These are phyloP conservation scores for Molorchus minor DNA, from an alignment of 2,888 invertebrate species.

Conservation along the genomic window DNA sequence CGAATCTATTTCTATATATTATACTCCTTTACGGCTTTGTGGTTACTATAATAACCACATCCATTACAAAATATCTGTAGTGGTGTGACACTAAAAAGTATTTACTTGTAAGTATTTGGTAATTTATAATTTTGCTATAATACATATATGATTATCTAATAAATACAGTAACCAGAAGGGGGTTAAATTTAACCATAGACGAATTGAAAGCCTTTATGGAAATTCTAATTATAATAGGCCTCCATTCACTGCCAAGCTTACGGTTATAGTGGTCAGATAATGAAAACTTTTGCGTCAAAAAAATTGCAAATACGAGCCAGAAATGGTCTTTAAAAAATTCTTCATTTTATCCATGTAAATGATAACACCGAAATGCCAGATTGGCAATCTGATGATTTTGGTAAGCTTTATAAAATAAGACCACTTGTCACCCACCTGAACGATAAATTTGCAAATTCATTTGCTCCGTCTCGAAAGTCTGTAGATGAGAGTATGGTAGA, in stretches of 20 bases:
- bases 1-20: not conserved
- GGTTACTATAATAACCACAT: not conserved
- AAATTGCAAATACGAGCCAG: not conserved
- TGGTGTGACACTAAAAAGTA: too few species aligned
- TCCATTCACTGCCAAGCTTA: not conserved
- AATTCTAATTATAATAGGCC: not conserved
- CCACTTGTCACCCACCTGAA: not conserved
- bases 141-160: too few species aligned
- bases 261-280: not conserved
- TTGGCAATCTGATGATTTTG: not conserved
- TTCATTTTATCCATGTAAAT: not conserved
- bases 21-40: not conserved
- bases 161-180: not conserved
- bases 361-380: not conserved
- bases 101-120: too few species aligned
- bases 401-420: not conserved
- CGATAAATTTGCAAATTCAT: not conserved
- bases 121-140: too few species aligned
- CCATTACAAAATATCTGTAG: not conserved
- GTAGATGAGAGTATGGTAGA: slow-evolving; percentile 1
- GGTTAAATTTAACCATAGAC: not conserved
- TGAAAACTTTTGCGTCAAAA: not conserved
- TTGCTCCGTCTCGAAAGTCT: not conserved
- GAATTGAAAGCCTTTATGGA: not conserved
- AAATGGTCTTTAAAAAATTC: slow-evolving; percentile 4